Evolutionary conservation across 35 echinoderm and acorn worm genomes (phyloP), one percentile per base, ranked within the genome.

Genomic region (Anneissia japonica): DNA sequence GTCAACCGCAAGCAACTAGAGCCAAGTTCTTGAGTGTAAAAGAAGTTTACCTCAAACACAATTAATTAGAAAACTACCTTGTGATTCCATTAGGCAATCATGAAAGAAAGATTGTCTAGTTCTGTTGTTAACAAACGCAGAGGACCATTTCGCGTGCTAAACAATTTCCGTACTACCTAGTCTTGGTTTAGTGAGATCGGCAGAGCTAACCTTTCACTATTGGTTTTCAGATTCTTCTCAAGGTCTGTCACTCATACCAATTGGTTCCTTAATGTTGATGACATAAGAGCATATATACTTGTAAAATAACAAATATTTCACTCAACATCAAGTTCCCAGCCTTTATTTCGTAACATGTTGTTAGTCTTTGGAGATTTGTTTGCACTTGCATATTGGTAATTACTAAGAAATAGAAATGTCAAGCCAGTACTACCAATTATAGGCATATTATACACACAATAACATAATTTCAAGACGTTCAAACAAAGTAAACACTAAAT

Each of bases 291-390:
- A 1, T 64, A 64, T 64, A 19, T 9, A 64, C 2, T 26, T 16
- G 51, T 64, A 64, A 64, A 64, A 64, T 64, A 64, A 64, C 51
- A 64, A 64, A 64, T 64, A 64, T 64, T 64, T 64, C 51, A 64
- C 51, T 64, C 51, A 64, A 23, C 2, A 64, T 64, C 2, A 64
- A 16, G 11, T 45, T 64, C 21, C 51, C 51, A 43, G 40, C 40
- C 4, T 43, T 43, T 43, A 43, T 43, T 43, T 43, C 40, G 14
- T 43, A 43, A 43, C 40, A 6, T 4, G 4, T 43, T 43, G 40
- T 14, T 43, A 14, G 40, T 43, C 14, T 43, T 14, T n/a, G n/a
- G n/a, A n/a, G n/a, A n/a, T n/a, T n/a, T n/a, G n/a, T n/a, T n/a
- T n/a, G n/a, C n/a, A n/a, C n/a, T n/a, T n/a, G n/a, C n/a, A n/a